phyloP scores from a whole-genome alignment of 2,113 vertebrate species.

The Nanorana parkeri region DNA sequence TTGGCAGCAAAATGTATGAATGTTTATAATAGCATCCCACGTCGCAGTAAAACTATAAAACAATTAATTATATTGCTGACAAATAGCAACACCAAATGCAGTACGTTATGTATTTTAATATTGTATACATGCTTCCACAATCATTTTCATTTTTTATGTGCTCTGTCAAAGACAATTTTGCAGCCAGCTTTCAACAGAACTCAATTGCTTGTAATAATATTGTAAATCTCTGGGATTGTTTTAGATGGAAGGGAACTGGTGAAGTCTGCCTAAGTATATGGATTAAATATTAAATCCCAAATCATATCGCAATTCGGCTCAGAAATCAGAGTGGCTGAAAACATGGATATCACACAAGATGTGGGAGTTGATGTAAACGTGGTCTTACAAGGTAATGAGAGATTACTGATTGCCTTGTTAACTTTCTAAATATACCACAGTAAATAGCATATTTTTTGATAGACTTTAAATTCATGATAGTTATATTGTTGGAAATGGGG shows the following conservation, averaged over 20 bases:
- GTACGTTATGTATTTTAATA: background rate
- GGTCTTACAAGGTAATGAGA: conserved; percentile 27
- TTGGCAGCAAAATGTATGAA: too few species aligned
- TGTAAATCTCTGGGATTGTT: conserved; percentile 43
- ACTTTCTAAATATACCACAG: conserved; percentile 5
- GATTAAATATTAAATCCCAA: conserved; percentile 52
- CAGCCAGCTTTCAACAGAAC: conserved; percentile 36
- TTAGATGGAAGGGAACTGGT: conserved; percentile 42
- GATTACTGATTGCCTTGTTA: conserved; percentile 30
- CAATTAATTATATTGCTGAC: too few species aligned
- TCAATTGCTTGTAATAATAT: conserved; percentile 48
- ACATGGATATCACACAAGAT: conserved; percentile 27
- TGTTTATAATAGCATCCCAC: too few species aligned
- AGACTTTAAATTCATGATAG: background rate
- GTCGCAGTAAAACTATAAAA: too few species aligned
- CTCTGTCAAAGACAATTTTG: conserved; percentile 25
- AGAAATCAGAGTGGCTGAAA: conserved; percentile 47
- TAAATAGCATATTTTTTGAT: background rate
- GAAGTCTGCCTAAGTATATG: conserved; percentile 51
- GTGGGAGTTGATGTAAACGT: conserved; percentile 22
- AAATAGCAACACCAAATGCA: too few species aligned
- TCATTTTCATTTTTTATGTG: conserved; percentile 1
- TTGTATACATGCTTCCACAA: background rate
- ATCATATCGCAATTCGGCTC: conserved; percentile 45
- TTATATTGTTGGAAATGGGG: background rate